These are phyloP conservation scores for Drosophila mercatorum DNA, from an alignment of 2,888 invertebrate genomes.

Conservation along the genomic window DNA sequence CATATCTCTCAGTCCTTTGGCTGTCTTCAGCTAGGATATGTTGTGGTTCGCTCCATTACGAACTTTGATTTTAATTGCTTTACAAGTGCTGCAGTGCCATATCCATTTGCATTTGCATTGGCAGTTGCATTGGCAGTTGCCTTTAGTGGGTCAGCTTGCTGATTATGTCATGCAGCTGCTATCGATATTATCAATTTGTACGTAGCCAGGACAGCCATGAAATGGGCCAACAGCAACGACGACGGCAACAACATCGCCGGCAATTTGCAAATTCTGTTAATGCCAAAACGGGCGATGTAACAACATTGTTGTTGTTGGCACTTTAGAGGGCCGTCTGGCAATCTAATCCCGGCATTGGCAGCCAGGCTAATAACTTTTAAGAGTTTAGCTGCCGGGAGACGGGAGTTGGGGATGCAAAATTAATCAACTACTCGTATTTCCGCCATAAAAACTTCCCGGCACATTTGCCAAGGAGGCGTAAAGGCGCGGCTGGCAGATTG, in stretches of 20 bases:
- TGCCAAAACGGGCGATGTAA: slow-evolving; percentile 30
- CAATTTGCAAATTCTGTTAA: slow-evolving; percentile 34
- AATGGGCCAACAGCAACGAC: slow-evolving; percentile 22
- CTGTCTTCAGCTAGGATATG: neutral
- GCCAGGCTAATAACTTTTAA: slow-evolving; percentile 46
- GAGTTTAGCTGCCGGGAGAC: slow-evolving; percentile 16
- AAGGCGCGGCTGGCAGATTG: slow-evolving; percentile 32
- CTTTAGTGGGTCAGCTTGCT: slow-evolving; percentile 19
- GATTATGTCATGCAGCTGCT: slow-evolving; percentile 27
- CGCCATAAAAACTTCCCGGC: slow-evolving; percentile 54
- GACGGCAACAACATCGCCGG: slow-evolving; percentile 3
- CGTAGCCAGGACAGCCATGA: slow-evolving; percentile 7
- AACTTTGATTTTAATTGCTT: slow-evolving; percentile 37
- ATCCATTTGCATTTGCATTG: neutral
- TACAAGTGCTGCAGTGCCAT: slow-evolving; percentile 17
- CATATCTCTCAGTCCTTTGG: neutral
- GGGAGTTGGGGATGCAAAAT: slow-evolving; percentile 36
- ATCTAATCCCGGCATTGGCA: slow-evolving; percentile 32
- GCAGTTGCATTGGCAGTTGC: neutral
- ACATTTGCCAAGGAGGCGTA: slow-evolving; percentile 41
- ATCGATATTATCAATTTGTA: slow-evolving; percentile 47
- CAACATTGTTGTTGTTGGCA: slow-evolving; percentile 26
- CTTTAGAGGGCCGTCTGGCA: slow-evolving; percentile 28
- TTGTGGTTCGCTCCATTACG: neutral
- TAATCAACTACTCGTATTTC: slow-evolving; percentile 61